Evolutionary conservation across 2,888 invertebrate species (phyloP).

Genomic region (Eristalis arbustorum): DNA sequence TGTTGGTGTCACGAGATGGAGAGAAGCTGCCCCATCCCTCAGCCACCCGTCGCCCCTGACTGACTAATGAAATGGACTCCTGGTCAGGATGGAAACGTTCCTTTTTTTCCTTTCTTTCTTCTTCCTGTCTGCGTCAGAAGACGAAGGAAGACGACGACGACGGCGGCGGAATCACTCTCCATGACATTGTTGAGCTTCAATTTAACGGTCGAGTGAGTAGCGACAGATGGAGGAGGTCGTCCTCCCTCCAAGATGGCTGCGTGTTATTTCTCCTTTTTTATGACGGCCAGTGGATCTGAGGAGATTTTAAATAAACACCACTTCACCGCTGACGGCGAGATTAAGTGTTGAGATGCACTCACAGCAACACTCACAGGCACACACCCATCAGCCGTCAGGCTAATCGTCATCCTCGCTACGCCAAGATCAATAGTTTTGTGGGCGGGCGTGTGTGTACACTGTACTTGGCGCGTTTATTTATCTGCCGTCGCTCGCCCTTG

Average conservation of each 20-base stretch:
- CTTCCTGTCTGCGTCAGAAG: constrained; percentile 36
- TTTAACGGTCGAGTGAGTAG: constrained; percentile 54
- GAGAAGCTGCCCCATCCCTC: not conserved
- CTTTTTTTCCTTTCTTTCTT: constrained; percentile 22
- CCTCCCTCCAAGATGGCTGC: not conserved
- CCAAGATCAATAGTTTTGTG: constrained; percentile 32
- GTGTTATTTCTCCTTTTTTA: not conserved
- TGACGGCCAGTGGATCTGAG: constrained; percentile 26
- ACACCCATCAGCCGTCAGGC: constrained; percentile 7
- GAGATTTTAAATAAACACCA: constrained; percentile 61
- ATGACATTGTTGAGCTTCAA: constrained; percentile 65
- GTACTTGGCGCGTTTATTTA: constrained; percentile 30
- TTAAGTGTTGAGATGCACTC: constrained; percentile 60
- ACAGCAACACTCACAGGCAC: constrained; percentile 30
- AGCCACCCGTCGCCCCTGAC: not conserved
- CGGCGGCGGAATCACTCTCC: not conserved
- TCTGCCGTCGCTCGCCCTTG: constrained; percentile 11
- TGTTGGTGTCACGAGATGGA: not conserved
- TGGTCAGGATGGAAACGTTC: not conserved
- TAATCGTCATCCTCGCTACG: constrained; percentile 31
- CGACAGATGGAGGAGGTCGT: constrained; percentile 24
- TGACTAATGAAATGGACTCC: constrained; percentile 15
- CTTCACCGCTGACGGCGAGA: constrained; percentile 30
- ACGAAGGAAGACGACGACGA: not conserved
- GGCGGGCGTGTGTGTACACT: constrained; percentile 35